phyloP scores from a whole-genome alignment of 30 jellyfish, hydroid and myxozoan genomes.

The Hydractinia echinata region DNA sequence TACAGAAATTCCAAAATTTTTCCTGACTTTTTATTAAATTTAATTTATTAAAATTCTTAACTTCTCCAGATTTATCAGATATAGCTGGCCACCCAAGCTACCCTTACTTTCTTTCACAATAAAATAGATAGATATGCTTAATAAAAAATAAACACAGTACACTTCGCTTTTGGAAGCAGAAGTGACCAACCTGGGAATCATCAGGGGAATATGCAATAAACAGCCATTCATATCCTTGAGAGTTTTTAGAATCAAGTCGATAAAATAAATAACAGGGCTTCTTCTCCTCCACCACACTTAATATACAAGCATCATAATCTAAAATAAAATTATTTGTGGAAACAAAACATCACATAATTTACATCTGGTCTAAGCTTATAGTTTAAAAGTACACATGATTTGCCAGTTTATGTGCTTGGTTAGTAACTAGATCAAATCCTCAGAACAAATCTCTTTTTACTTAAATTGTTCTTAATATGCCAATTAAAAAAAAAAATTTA shows the following conservation, averaged over 20 bases:
- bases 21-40: too few relatives aligned
- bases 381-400: too few relatives aligned
- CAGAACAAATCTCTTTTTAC: too few relatives aligned
- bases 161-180: not conserved
- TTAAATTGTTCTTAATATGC: too few relatives aligned
- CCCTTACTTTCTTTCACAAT: too few relatives aligned
- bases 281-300: constrained; percentile 51
- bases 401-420: not conserved
- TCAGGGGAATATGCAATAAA: constrained; percentile 96
- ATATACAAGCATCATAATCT: constrained; percentile 79
- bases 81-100: too few relatives aligned
- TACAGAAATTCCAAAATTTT: too few relatives aligned
- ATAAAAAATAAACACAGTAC: not conserved
- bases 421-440: not conserved
- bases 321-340: not conserved
- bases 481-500: too few relatives aligned
- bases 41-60: too few relatives aligned
- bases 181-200: constrained; percentile 55
- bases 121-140: too few relatives aligned
- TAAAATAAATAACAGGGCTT: constrained; percentile 84
- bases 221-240: constrained; percentile 94
- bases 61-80: too few relatives aligned
- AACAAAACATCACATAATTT: not conserved
- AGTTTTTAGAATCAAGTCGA: constrained; percentile 78
- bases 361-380: not conserved